Conservation (phyloP, 2,113 vertebrate species). For the Onychostruthus taczanowskii region DNA sequence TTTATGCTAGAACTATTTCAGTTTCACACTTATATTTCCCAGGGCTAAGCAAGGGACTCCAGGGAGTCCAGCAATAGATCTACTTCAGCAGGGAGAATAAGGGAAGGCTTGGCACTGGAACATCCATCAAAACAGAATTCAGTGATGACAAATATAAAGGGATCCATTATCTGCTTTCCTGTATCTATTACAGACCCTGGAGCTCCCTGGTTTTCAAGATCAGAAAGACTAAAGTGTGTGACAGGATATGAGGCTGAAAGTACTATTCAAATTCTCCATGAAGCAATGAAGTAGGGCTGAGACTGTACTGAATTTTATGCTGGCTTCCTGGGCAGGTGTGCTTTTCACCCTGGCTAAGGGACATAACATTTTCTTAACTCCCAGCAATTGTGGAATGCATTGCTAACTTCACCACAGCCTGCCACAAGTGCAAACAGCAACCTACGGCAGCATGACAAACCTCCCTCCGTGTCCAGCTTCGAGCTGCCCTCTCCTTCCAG, state of each 20-base stretch:
- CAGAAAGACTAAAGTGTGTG: conserved; percentile 11
- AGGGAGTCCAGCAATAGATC: neutral
- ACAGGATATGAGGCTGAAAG: neutral
- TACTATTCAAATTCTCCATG: conserved; percentile 23
- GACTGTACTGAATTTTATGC: neutral
- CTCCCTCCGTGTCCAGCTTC: neutral
- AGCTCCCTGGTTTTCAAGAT: conserved; percentile 33
- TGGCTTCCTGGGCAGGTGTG: conserved; percentile 52
- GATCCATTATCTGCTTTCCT: conserved; percentile 28
- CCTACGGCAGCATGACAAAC: conserved; percentile 30
- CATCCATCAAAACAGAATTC: conserved; percentile 19
- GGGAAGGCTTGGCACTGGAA: neutral
- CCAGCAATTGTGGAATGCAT: conserved; percentile 35
- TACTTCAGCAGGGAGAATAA: neutral
- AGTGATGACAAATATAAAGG: conserved; percentile 33
- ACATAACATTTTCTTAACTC: conserved; percentile 38
- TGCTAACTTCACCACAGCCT: conserved; percentile 56
- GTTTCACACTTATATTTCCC: neutral
- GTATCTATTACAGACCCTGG: conserved; percentile 23
- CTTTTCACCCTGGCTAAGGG: conserved; percentile 11
- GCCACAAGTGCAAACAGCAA: conserved; percentile 4
- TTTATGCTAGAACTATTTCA: neutral
- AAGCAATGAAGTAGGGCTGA: neutral
- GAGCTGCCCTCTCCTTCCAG: neutral
- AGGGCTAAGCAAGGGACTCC: neutral